These are phyloP conservation scores for Pseudochaenichthys georgianus DNA, from an alignment of 2,797 vertebrate species.

Conservation along the genomic window DNA sequence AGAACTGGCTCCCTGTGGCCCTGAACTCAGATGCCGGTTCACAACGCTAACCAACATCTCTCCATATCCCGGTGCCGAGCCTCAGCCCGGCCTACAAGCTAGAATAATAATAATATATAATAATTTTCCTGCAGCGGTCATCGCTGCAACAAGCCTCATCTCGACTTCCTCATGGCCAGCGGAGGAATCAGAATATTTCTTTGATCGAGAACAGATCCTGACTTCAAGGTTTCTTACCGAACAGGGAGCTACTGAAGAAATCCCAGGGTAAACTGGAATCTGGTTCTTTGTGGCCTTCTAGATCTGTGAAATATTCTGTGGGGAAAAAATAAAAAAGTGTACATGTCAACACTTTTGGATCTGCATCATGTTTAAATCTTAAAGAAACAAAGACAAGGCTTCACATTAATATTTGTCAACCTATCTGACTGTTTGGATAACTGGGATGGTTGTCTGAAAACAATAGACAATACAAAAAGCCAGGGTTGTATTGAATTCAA, in stretches of 20 bases:
- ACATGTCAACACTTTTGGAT: not conserved
- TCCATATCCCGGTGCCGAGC: conserved; percentile 9
- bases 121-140: conserved; percentile 23
- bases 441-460: not conserved
- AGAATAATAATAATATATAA: not conserved
- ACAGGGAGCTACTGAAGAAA: conserved; percentile 95
- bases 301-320: conserved; percentile 94
- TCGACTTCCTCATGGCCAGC: conserved; percentile 5
- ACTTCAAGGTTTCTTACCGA: conserved; percentile 86
- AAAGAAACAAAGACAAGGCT: not conserved
- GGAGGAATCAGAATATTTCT: conserved; percentile 12
- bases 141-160: conserved; percentile 7
- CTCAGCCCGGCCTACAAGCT: conserved; percentile 24
- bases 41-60: conserved; percentile 22
- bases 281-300: conserved; percentile 91
- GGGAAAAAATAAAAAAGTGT: conserved; percentile 14
- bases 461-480: not conserved
- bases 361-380: not conserved
- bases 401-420: not conserved
- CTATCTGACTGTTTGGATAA: not conserved
- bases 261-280: conserved; percentile 93
- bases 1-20: conserved; percentile 47
- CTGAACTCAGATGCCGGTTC: conserved; percentile 32
- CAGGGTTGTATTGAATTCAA: too few species aligned
- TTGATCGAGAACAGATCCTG: conserved; percentile 12